A percentile compares a stretch with the other conserved stretches of the same genome.
phyloP scores from a whole-genome alignment of 2,888 invertebrate genomes.

The Unio delphinus region DNA sequence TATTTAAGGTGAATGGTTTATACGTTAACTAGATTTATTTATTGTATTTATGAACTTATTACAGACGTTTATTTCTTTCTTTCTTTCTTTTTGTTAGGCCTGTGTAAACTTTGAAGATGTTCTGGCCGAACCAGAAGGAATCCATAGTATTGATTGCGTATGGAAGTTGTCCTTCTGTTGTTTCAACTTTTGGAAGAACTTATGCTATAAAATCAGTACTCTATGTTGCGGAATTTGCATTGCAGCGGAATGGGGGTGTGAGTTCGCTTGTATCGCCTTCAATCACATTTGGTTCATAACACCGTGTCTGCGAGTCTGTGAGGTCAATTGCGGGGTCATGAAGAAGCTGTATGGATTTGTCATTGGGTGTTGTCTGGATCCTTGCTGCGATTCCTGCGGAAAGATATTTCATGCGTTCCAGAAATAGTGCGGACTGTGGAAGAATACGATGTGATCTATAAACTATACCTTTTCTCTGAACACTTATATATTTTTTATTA shows the following conservation, averaged over 20 bases:
- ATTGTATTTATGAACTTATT: no score
- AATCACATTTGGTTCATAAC: conserved; percentile 81
- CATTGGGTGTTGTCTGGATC: conserved; percentile 76
- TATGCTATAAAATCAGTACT: conserved; percentile 80
- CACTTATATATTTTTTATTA: no score
- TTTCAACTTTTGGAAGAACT: conserved; percentile 78
- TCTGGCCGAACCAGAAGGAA: conserved; percentile 42
- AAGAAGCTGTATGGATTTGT: conserved; percentile 68
- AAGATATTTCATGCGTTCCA: no score
- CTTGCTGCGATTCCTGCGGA: conserved; percentile 76
- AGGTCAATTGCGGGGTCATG: conserved; percentile 73
- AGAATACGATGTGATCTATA: no score
- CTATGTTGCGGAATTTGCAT: conserved; percentile 79
- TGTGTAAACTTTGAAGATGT: conserved; percentile 68
- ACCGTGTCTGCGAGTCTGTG: conserved; percentile 78
- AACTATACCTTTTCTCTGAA: no score
- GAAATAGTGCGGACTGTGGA: no score
- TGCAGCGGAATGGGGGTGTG: conserved; percentile 75
- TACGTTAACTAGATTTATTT: no score
- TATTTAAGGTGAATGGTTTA: no score
- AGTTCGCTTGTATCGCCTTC: conserved; percentile 73
- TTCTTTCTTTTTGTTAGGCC: conserved; percentile 67
- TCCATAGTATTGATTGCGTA: conserved; percentile 76
- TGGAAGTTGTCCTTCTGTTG: conserved; percentile 78
- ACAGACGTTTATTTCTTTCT: no score